Evolutionary conservation across 2,888 invertebrate species (phyloP), one percentile per base, ranked within the genome.

Genomic region (Chrysolina oricalcia): DNA sequence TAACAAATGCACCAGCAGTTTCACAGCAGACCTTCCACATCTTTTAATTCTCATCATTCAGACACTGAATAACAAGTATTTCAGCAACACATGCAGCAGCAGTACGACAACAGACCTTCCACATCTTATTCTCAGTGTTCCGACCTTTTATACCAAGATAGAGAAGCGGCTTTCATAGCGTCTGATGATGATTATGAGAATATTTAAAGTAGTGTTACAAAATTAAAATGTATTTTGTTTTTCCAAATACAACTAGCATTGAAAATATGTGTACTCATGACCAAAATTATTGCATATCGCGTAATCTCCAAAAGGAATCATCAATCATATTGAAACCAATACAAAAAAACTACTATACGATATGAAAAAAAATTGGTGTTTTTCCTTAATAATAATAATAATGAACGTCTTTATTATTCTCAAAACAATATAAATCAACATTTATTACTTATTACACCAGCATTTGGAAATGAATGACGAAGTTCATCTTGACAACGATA

Each of bases 81-180:
- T 48, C 48, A 48, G 48, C 48, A 48, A n/a, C 48, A 48, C 13
- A 48, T 48, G n/a, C 48, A 48, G 48, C 48, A 48, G 48, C 48
- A 48, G 48, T 48, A 48, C n/a, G n/a, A n/a, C n/a, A n/a, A 46
- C 46, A 46, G n/a, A 50, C 17, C 50, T 17, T 17, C 17, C 17
- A 17, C 2, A 50, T 5, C 50, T 50, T 50, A 50, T 17, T 50
- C 50, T 50, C 50, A 50, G 50, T 50, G 19, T n/a, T 50, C 50
- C 17, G 50, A 50, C 50, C 50, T 17, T 17, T 50, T 50, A 50
- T 17, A 50, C 50, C 50, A 50, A 50, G 50, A n/a, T 50, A 2
- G 17, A 50, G 50, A 50, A 50, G 0, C 50, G 19, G 50, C 50
- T 50, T 50, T 41, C 41, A 41, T 41, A 41, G 41, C 41, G 9